Percentiles rank a stretch among this genome's conserved stretches.
These are phyloP conservation scores for Riparia riparia DNA, from an alignment of 2,113 vertebrate genomes.

Conservation along the genomic window DNA sequence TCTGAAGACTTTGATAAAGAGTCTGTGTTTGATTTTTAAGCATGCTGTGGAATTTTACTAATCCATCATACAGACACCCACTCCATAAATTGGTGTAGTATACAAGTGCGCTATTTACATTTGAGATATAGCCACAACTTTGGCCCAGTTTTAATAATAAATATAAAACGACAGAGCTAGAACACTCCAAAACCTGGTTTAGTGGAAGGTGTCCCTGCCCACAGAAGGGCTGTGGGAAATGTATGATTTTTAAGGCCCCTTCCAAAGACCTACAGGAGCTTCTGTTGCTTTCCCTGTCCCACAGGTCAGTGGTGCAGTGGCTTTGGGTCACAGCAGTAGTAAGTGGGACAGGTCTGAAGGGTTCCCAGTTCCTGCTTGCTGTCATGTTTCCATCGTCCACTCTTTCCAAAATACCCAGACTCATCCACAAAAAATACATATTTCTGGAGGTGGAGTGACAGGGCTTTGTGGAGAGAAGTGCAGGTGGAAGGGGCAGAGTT, in stretches of 20 bases:
- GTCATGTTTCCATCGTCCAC: not conserved
- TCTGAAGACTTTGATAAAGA: not conserved
- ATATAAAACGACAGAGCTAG: not conserved
- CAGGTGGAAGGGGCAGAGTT: not conserved
- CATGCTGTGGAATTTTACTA: not conserved
- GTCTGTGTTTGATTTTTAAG: not conserved
- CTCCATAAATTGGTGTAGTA: not conserved
- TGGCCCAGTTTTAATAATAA: not conserved
- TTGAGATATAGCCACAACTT: not conserved
- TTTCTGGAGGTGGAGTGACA: not conserved
- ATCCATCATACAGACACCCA: not conserved
- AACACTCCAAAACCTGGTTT: not conserved
- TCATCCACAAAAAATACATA: not conserved
- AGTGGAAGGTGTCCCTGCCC: not conserved
- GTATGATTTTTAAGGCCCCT: not conserved
- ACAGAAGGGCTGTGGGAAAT: not conserved
- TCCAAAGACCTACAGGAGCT: not conserved
- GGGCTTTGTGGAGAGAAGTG: not conserved
- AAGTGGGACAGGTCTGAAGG: not conserved
- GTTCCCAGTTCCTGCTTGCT: not conserved
- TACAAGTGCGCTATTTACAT: not conserved
- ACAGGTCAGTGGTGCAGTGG: fast-evolving
- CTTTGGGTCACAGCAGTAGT: not conserved
- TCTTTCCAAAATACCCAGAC: not conserved
- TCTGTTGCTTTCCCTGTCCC: not conserved